Evolutionary conservation across 1,140 invertebrate species (phyloP).

Genomic region (Drosophila simulans): DNA sequence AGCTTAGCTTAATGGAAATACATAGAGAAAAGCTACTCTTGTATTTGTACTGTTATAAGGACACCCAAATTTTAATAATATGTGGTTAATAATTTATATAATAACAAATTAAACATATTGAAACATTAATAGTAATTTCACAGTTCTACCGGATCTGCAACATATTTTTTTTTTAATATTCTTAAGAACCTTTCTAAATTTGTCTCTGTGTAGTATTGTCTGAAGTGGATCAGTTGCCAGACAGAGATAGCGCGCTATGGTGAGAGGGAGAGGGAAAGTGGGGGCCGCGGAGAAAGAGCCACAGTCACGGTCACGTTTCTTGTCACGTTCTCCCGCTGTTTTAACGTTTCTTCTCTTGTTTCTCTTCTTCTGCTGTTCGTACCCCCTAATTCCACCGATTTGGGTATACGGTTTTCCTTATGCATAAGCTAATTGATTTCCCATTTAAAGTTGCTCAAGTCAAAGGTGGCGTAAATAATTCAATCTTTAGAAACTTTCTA

Average conservation of each 20-base stretch:
- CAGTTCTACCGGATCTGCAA: no score
- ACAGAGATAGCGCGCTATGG: constrained; percentile 5
- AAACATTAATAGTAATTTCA: no score
- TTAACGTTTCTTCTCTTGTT: constrained; percentile 15
- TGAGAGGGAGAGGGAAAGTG: not conserved
- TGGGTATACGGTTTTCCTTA: constrained; percentile 24
- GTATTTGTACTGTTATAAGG: no score
- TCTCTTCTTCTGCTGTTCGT: constrained; percentile 11
- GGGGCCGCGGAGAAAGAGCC: constrained; percentile 13
- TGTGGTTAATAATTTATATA: no score
- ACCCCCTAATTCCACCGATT: constrained; percentile 14
- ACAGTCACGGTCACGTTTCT: constrained; percentile 80
- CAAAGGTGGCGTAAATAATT: constrained; percentile 6
- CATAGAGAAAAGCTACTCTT: not conserved
- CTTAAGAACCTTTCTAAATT: not conserved
- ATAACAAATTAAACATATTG: no score
- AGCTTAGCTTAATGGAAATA: not conserved
- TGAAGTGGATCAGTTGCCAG: constrained; percentile 46
- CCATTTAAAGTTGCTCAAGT: constrained; percentile 7
- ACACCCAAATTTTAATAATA: no score
- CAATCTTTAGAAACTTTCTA: not conserved
- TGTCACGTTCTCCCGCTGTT: constrained; percentile 65
- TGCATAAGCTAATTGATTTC: constrained; percentile 30
- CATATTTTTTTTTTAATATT: not conserved
- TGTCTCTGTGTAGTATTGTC: constrained; percentile 10